These are phyloP conservation scores for Helobdella robusta DNA, from an alignment of 2,888 invertebrate genomes.

Conservation along the genomic window DNA sequence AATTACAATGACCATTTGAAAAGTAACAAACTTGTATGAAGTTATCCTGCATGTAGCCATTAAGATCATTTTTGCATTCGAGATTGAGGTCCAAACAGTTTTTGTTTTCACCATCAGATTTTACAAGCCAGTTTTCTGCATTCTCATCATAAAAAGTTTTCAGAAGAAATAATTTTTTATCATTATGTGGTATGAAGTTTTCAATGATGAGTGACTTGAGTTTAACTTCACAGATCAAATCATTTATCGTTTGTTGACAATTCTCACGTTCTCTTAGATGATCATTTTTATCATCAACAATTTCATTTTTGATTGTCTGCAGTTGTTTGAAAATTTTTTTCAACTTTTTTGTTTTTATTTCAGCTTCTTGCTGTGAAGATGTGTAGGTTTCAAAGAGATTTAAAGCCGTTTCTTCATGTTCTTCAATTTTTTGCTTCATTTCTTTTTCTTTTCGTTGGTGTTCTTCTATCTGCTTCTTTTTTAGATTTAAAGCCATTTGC, in stretches of 20 bases:
- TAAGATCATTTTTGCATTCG: too few species aligned
- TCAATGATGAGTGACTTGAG: slow-evolving; percentile 60
- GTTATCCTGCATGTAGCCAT: too few species aligned
- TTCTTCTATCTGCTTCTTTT: slow-evolving; percentile 76
- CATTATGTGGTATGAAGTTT: slow-evolving; percentile 56
- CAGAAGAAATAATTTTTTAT: slow-evolving; percentile 64
- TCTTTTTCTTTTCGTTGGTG: slow-evolving; percentile 69
- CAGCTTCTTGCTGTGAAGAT: slow-evolving; percentile 88
- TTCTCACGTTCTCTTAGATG: slow-evolving; percentile 84
- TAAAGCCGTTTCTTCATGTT: slow-evolving; percentile 82
- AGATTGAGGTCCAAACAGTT: too few species aligned
- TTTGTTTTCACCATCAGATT: too few species aligned
- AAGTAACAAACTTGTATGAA: too few species aligned
- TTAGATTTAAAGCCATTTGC: slow-evolving; percentile 75
- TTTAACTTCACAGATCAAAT: slow-evolving; percentile 77
- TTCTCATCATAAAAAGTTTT: slow-evolving; percentile 72
- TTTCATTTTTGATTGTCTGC: slow-evolving; percentile 65
- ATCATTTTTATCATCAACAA: slow-evolving; percentile 72
- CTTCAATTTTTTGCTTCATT: slow-evolving; percentile 83
- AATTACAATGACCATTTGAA: too few species aligned
- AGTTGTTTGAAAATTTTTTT: slow-evolving; percentile 80
- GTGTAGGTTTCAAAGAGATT: slow-evolving; percentile 83
- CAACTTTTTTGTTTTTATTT: slow-evolving; percentile 84
- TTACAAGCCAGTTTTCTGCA: slow-evolving; percentile 72
- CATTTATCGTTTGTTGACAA: slow-evolving; percentile 78